Evolutionary conservation across 2,113 vertebrate species (phyloP), one percentile per base, ranked within the genome.

Genomic region (Otis tarda): DNA sequence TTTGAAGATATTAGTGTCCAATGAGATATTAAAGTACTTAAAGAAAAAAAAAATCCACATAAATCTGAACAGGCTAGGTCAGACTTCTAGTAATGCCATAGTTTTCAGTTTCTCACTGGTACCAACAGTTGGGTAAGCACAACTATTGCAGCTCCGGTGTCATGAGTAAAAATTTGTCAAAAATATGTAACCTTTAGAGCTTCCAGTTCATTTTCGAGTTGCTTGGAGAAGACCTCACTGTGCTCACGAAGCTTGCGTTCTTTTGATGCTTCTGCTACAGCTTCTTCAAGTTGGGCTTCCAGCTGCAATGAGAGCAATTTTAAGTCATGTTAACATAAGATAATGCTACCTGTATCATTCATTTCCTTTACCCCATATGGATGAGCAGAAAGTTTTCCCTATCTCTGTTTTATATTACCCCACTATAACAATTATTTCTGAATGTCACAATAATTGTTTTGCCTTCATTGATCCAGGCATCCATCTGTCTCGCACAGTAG

Each of bases 191-290:
- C 99, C 99, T 99, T 99, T 64, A 99, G 97, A 47, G 98, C 95
- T 96, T 99, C 98, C 31, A 99, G 98, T 98, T 99, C 99, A 19
- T 97, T 95, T 97, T 99, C 99, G 97, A 99, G 95, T 93, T 99
- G 99, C 95, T 98, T 99, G 97, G 98, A 98, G 97, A 99, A 99
- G 77, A 86, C 97, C 87, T 99, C 99, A 6, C 99, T 99, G 97
- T 99, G 99, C 87, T 99, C 99, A 7, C 99, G 98, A 70, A 99
- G 98, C 96, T 99, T 99, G 88, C 98, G 98, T 93, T 99, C 99
- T 95, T 99, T 99, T 9, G 98, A 99, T 28, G 99, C 99, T 97
- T 99, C 99, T 1, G 99, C 99, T 30, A 97, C 83, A 0, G 98
- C 97, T 17, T 99, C 99, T 82, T 99, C 99, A 67, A 99, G 98